phyloP scores from a whole-genome alignment of 2,797 vertebrate genomes.

The Ispidina picta region DNA sequence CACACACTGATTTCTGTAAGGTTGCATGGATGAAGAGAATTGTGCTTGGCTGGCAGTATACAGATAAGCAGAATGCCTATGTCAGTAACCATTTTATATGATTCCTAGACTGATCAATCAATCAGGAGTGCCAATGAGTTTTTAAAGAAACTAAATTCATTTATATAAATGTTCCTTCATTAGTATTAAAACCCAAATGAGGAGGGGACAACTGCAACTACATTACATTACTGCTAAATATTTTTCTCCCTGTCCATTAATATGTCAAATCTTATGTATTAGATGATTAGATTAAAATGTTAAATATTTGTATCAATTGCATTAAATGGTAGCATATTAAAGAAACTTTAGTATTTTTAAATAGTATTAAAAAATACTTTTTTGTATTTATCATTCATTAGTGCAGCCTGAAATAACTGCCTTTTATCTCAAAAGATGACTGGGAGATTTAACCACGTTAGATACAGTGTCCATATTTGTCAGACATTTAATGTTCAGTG shows the following conservation, averaged over 20 bases:
- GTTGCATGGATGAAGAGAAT: neutral
- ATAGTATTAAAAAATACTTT: neutral
- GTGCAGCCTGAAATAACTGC: neutral
- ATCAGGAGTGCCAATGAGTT: neutral
- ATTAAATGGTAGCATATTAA: neutral
- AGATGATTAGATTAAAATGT: neutral
- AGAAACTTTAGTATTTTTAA: neutral
- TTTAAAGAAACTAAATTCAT: neutral
- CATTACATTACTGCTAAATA: neutral
- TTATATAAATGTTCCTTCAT: neutral
- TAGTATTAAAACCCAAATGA: neutral
- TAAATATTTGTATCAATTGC: neutral
- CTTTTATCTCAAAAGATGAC: neutral
- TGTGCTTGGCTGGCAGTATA: neutral
- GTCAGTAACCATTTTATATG: neutral
- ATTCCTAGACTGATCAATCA: neutral
- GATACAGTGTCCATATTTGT: slow-evolving; percentile 13
- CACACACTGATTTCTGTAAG: neutral
- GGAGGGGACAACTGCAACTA: neutral
- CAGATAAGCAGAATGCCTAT: neutral
- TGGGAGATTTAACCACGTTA: slow-evolving; percentile 37
- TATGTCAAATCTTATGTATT: neutral
- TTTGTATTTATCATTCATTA: neutral
- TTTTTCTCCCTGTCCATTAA: neutral
- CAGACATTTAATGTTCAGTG: slow-evolving; percentile 56